Conservation (phyloP, 2,113 vertebrate species). For the Marmota flaviventris region DNA sequence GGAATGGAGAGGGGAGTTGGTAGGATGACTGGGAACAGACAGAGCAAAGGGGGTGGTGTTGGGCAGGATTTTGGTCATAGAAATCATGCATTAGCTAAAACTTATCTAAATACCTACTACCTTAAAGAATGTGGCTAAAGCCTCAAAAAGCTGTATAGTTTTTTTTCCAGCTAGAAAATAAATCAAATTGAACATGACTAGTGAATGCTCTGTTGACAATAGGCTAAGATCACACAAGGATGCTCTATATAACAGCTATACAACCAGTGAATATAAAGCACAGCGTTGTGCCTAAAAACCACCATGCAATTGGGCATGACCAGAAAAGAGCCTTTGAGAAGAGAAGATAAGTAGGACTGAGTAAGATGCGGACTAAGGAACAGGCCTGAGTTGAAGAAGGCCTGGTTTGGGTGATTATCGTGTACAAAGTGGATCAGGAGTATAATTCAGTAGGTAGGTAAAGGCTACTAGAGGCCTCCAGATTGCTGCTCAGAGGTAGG, state of each 20-base stretch:
- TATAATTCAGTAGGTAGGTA: background rate
- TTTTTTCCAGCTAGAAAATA: background rate
- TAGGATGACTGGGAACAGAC: background rate
- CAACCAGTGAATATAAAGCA: background rate
- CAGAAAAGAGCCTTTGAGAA: background rate
- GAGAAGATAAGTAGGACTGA: slow-evolving; percentile 23
- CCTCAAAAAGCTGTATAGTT: background rate
- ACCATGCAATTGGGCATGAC: background rate
- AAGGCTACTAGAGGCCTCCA: background rate
- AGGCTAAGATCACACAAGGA: background rate
- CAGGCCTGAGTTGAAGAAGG: background rate
- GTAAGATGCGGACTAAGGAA: background rate
- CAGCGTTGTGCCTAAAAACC: background rate
- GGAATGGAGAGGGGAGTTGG: background rate
- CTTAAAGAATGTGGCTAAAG: background rate
- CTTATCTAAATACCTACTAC: background rate
- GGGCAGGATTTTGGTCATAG: background rate
- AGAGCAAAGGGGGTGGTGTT: too few species aligned
- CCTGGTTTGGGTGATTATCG: background rate
- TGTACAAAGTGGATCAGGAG: background rate
- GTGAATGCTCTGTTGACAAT: background rate
- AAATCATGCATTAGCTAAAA: background rate
- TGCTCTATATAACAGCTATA: background rate
- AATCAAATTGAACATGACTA: background rate
- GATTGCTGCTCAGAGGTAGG: background rate